phyloP scores from a whole-genome alignment of 1,140 invertebrate genomes.

The Periplaneta americana region DNA sequence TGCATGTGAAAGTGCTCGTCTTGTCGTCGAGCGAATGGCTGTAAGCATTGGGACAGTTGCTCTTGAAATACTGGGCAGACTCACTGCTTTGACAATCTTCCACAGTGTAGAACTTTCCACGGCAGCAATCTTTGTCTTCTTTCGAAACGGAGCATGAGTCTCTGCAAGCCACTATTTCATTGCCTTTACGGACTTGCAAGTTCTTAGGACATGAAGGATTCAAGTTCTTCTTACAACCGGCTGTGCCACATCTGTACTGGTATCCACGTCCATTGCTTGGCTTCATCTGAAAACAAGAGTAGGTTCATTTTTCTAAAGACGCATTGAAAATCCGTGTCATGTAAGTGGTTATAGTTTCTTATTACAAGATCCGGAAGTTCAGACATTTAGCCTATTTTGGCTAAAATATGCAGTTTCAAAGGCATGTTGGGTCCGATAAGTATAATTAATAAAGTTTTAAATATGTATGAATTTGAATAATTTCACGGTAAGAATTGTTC shows the following conservation, averaged over 20 bases:
- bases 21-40: conserved; percentile 29
- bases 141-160: conserved; percentile 40
- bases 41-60: conserved; percentile 28
- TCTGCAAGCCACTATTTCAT: conserved; percentile 39
- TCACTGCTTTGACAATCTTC: conserved; percentile 30
- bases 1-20: conserved; percentile 26
- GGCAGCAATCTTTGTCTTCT: conserved; percentile 41
- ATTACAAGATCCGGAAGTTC: no score
- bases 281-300: background rate
- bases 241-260: conserved; percentile 34
- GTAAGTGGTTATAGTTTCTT: no score
- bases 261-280: conserved; percentile 21
- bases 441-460: no score
- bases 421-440: no score
- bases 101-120: conserved; percentile 32
- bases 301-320: no score
- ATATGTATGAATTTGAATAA: no score
- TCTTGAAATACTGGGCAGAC: conserved; percentile 22
- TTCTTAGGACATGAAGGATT: conserved; percentile 36
- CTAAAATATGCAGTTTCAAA: no score
- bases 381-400: no score
- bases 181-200: conserved; percentile 20
- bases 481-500: no score
- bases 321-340: no score
- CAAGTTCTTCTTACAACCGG: conserved; percentile 33